phyloP scores from a whole-genome alignment of 2,888 invertebrate genomes.

The Hemaris fuciformis region DNA sequence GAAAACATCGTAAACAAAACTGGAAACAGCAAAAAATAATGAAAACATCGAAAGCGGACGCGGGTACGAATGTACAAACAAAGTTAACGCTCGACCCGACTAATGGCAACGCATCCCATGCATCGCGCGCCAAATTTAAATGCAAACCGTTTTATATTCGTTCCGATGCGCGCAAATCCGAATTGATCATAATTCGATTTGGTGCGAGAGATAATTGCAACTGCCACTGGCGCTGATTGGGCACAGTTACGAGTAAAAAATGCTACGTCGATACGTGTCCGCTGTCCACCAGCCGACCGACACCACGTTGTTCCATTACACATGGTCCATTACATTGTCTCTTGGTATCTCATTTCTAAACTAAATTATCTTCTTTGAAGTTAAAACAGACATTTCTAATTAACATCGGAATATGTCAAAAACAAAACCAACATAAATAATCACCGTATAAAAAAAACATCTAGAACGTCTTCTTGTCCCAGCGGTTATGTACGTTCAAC shows the following conservation, averaged over 20 bases:
- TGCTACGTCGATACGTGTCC: constrained; percentile 32
- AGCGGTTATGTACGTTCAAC: constrained; percentile 29
- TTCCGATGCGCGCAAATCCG: constrained; percentile 80
- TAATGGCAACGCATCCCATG: constrained; percentile 79
- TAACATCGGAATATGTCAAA: not conserved
- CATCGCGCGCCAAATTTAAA: constrained; percentile 79
- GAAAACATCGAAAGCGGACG: constrained; percentile 52
- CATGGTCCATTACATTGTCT: not conserved
- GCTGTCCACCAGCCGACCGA: not conserved
- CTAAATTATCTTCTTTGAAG: not conserved
- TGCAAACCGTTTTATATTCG: constrained; percentile 82
- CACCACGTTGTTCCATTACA: not conserved
- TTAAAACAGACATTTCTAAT: not conserved
- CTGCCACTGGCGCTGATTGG: constrained; percentile 81
- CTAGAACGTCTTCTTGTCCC: constrained; percentile 8
- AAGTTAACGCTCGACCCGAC: constrained; percentile 63
- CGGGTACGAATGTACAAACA: constrained; percentile 60
- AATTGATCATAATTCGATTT: constrained; percentile 83
- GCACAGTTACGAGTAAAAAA: constrained; percentile 66
- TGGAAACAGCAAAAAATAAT: constrained; percentile 52
- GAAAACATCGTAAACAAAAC: constrained; percentile 51
- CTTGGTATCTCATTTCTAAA: not conserved
- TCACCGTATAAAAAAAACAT: not conserved
- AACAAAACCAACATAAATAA: not conserved
- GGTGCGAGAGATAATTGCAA: constrained; percentile 79